Conservation (phyloP, 1,140 invertebrate species). For the Glossosoma conforme region DNA sequence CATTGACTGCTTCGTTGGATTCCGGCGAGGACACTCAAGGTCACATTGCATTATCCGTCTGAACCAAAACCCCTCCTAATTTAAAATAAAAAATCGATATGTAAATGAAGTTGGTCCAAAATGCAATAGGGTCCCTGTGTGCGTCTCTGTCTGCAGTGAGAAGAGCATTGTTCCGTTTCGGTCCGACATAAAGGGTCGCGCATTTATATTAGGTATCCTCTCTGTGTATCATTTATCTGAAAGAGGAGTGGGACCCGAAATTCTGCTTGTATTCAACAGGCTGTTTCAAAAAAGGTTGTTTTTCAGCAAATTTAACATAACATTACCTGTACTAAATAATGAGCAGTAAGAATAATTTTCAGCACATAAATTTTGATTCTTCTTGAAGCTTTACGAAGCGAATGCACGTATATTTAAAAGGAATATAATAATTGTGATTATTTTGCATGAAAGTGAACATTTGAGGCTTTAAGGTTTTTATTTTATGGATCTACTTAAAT, state of each 20-base stretch:
- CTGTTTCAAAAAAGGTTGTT: too few species aligned
- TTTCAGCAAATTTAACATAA: too few species aligned
- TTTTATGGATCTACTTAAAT: too few species aligned
- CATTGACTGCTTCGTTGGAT: too few species aligned
- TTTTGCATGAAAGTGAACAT: too few species aligned
- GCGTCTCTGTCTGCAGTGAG: neutral
- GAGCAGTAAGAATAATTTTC: too few species aligned
- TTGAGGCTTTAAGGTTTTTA: too few species aligned
- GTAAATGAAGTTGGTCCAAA: conserved; percentile 22
- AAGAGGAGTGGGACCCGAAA: conserved; percentile 4
- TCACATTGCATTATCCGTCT: conserved; percentile 16
- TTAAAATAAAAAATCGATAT: conserved; percentile 23
- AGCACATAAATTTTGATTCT: too few species aligned
- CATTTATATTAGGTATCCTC: conserved; percentile 18
- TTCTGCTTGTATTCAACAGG: conserved; percentile 9
- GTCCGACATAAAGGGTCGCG: conserved; percentile 6
- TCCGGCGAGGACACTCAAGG: conserved; percentile 12
- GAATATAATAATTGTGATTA: too few species aligned
- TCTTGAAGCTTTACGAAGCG: too few species aligned
- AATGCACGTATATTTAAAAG: too few species aligned
- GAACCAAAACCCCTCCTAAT: conserved; percentile 20
- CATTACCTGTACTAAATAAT: too few species aligned
- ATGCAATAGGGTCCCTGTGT: conserved; percentile 6
- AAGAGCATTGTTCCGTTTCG: neutral
- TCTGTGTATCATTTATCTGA: conserved; percentile 13